Evolutionary conservation across 2,113 vertebrate genomes (phyloP), one percentile per base, ranked within the genome.

Genomic region (Copsychus sechellarum): DNA sequence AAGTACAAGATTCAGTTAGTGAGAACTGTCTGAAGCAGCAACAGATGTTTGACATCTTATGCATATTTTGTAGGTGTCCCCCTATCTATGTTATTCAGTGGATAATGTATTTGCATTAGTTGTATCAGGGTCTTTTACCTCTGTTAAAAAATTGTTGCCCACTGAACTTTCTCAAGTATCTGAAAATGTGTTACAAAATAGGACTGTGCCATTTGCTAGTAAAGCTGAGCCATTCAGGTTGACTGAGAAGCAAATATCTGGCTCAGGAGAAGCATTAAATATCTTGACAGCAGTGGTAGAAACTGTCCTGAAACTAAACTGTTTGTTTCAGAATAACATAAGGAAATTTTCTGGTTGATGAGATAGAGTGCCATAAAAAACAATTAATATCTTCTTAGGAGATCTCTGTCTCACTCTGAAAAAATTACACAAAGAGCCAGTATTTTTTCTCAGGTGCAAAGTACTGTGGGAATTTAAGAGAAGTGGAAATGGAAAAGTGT

Each of bases 331-430:
- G 42, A 94, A 80, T 62, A 98, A 98, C 12, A 93, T 96, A 69
- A 98, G 97, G 84, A 97, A 83, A 65, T 98, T 97, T 93, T 97
- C 88, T 45, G 88, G 95, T 97, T 18, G 89, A 98, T 81, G 93
- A 98, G 98, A 96, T 98, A 94, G 96, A 98, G 84, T 47, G 82
- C 18, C 97, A 98, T 96, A 98, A 98, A 97, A 97, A 94, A 91
- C 98, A 95, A 48, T 48, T 47, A 47, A 80, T 6, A 40, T 34
- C 33, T 98, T 98, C 86, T 97, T 99, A 76, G 50, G 69, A 18
- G 40, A 90, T 14, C 60, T 98, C 50, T 95, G 82, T 29, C 90
- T 71, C 21, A 96, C 92, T 45, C 96, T 99, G 78, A 97, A 92
- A 8, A 70, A 65, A 48, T 92, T 98, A 83, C 94, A 97, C 24